Evolutionary conservation across 2,888 invertebrate genomes (phyloP), one percentile per base, ranked within the genome.

Genomic region (Macaria notata): DNA sequence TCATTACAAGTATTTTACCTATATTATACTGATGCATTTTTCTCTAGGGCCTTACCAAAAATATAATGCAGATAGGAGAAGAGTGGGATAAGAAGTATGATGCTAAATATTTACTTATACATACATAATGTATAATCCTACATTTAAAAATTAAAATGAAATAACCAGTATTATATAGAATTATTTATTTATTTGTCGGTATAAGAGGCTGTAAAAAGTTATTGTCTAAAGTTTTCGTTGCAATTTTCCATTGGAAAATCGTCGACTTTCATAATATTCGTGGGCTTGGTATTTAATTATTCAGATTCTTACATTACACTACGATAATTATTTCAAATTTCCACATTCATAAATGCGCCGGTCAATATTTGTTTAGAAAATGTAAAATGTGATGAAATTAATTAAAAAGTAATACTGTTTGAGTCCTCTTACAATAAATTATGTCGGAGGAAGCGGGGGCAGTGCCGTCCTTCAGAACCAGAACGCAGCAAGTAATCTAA

Each of bases 181-280:
- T 86, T 79, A 78, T 83, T 88, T 87, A 59, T 59, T 59, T 82
- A 85, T 84, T 85, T 84, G 81, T 88, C 83, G 86, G 86, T 89
- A 86, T 79, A 88, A 83, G 85, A 86, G 84, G 82, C 81, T 88
- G 88, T 86, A 88, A 86, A 87, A 86, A 84, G 83, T 88, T 89
- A 90, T 89, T 89, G 88, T 90, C 88, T 84, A 86, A 84, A 80
- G 79, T 87, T 87, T 41, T 5, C 6, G 9, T 41, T 9, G 41
- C 41, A 41, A 41, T 41, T 8, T 41, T 9, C n/a, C 5, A 4
- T 41, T 36, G 5, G 33, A 36, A 36, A 36, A 36, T 3, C 33
- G 7, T 2, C 33, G 33, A 36, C 33, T 36, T 36, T 36, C 7
- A 4, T 36, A 36, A 36, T 6, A 6, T 36, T 36, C 7, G 33